These are phyloP conservation scores for Silurus lanzhouensis DNA, from an alignment of 2,797 vertebrate species.

Conservation along the genomic window DNA sequence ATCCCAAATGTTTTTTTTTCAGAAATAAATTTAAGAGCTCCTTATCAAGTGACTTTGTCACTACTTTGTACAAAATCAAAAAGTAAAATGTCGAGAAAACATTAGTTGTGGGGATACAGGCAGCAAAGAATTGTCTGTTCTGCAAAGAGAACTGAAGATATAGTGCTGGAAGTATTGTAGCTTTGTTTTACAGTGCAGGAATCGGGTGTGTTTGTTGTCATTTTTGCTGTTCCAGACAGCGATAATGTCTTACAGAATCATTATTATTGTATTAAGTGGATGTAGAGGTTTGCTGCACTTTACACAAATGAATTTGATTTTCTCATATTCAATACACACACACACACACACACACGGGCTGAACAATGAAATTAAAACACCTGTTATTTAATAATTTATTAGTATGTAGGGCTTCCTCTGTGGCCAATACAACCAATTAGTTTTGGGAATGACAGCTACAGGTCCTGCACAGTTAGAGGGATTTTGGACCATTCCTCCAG, in stretches of 20 bases:
- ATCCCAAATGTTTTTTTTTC: not conserved
- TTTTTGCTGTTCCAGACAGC: not conserved
- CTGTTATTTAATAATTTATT: too few species aligned
- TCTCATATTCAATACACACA: not conserved
- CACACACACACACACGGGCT: too few species aligned
- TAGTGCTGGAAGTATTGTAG: too few species aligned
- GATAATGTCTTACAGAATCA: not conserved
- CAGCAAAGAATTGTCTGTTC: not conserved
- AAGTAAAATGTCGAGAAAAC: not conserved
- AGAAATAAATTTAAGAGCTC: not conserved
- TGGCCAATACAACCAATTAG: too few species aligned
- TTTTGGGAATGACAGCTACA: too few species aligned
- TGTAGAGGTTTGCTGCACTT: not conserved
- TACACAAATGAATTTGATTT: not conserved
- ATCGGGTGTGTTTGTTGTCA: not conserved
- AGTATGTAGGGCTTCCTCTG: too few species aligned
- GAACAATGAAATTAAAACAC: too few species aligned
- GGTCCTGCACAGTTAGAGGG: too few species aligned
- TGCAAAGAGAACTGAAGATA: not conserved
- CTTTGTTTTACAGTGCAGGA: not conserved
- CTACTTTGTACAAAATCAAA: not conserved
- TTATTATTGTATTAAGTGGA: not conserved
- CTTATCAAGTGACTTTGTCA: not conserved
- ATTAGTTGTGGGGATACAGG: not conserved
- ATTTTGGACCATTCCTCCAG: too few species aligned